Evolutionary conservation across 2,888 invertebrate genomes (phyloP).

Genomic region (Gastracanthus pulcherrimus): DNA sequence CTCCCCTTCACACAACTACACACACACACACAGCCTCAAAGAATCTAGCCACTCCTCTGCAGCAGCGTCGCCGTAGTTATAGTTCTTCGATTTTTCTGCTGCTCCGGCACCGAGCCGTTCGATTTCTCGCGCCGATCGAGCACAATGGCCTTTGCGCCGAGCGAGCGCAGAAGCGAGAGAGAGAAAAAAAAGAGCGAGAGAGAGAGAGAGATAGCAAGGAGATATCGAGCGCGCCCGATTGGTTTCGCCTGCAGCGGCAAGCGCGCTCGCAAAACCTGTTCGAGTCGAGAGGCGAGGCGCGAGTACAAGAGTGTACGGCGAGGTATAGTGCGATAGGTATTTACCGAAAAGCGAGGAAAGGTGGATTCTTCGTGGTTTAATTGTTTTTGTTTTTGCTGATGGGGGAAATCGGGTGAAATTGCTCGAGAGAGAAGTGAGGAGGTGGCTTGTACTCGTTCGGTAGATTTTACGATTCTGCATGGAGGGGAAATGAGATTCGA

Average conservation of each 20-base stretch:
- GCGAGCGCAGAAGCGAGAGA: not conserved
- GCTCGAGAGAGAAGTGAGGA: too few species aligned
- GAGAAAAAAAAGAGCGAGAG: not conserved
- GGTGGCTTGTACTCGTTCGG: too few species aligned
- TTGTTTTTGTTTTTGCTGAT: not conserved
- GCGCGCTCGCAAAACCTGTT: slow-evolving; percentile 41
- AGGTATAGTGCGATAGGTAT: not conserved
- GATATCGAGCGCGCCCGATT: slow-evolving; percentile 41
- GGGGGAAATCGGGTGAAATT: not conserved
- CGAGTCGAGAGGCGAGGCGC: slow-evolving; percentile 5
- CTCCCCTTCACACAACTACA: not conserved
- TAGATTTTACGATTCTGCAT: not conserved
- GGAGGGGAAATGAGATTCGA: too few species aligned
- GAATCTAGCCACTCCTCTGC: slow-evolving; percentile 9
- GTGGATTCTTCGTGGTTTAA: not conserved
- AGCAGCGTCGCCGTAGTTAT: not conserved
- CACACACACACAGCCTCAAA: not conserved
- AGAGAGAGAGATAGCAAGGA: slow-evolving; percentile 4
- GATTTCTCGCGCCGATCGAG: slow-evolving; percentile 36
- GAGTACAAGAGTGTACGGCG: not conserved
- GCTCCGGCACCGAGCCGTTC: not conserved
- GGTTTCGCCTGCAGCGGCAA: slow-evolving; percentile 45
- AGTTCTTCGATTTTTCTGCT: not conserved
- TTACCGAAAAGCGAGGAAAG: not conserved
- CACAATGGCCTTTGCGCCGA: slow-evolving; percentile 34